A percentile compares a stretch with the other conserved stretches of the same genome.
These are phyloP conservation scores for Drosophila kepulauana DNA, from an alignment of 1,140 invertebrate genomes.

Conservation along the genomic window DNA sequence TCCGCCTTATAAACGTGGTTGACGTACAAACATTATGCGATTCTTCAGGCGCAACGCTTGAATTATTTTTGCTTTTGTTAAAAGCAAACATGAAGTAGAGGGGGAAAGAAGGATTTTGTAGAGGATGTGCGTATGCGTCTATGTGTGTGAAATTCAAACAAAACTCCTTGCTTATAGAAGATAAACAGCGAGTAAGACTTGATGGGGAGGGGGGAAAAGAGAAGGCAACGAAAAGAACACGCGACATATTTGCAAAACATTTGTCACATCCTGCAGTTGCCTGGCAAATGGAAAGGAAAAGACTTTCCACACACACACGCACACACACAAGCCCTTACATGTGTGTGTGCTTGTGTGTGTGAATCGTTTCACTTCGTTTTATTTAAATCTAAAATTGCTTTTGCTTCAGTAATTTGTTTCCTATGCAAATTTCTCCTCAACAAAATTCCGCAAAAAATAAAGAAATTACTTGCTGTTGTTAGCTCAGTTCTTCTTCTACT, in stretches of 20 bases:
- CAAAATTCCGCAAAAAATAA: conserved; percentile 17
- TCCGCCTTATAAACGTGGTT: conserved; percentile 28
- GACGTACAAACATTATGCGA: conserved; percentile 63
- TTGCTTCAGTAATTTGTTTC: conserved; percentile 75
- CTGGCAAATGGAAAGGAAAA: conserved; percentile 66
- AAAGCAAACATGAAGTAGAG: conserved; percentile 57
- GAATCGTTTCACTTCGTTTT: conserved; percentile 52
- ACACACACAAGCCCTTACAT: conserved; percentile 8
- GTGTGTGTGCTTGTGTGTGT: conserved; percentile 12
- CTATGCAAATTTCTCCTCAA: conserved; percentile 62
- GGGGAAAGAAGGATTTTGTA: background rate
- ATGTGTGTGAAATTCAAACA: conserved; percentile 31
- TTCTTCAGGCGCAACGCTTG: conserved; percentile 70
- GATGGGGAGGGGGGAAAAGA: conserved; percentile 7
- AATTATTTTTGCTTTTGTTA: conserved; percentile 77
- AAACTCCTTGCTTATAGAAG: conserved; percentile 18
- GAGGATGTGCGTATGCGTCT: conserved; percentile 45
- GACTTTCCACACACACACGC: conserved; percentile 48
- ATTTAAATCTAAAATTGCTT: conserved; percentile 77
- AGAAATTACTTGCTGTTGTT: conserved; percentile 23
- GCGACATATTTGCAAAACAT: conserved; percentile 70
- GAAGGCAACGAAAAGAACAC: conserved; percentile 33
- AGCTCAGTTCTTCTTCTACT: background rate
- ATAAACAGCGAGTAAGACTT: background rate
- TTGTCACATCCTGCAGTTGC: conserved; percentile 70